Base-by-base conservation (phyloP, 2,113 vertebrate species). In the Ariopsis seemanni region DNA sequence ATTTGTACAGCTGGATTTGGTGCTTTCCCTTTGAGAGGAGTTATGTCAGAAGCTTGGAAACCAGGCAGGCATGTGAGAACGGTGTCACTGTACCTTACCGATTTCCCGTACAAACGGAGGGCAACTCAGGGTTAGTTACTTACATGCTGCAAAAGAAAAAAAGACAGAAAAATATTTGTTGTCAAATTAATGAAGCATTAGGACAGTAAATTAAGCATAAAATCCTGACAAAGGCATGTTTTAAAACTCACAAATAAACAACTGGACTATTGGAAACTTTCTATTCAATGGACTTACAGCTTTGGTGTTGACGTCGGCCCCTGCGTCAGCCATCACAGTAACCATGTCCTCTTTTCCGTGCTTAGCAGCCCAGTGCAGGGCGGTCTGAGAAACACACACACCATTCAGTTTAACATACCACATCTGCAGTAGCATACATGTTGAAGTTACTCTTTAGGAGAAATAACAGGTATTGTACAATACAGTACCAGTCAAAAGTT, bases 351-450 rank as follows among this genome's bases (percentile, higher is more conserved):
- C 87, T 74, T 93, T 94, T 84, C 96, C 96, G 1, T 96, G 96
- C 86, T 96, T 96, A 7, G 95, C 96, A 0, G 96, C 96, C 95
- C 95, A 96, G 90, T 96, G 96, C 75, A 96, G 89, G 27, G 95
- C 95, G 0, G 95, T 96, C 95, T 96, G 93, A 71, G 69, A 65
- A 48, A 71, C n/a, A 78, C 18, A 75, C 25, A 48, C 27, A 27
- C 30, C 20, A 2, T 10, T 84, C 42, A 53, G 20, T 52, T 14
- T n/a, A 14, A 82, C 30, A 60, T 58, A 17, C 2, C 52, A 82
- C 4, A 62, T 62, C 30, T 2, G 80, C 57, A 82, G 20, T 25
- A 62, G 10, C 7, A 34, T 20, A 34, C 18, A 60, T 2, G 27
- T 72, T 7, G 2, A 42, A 42, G 30, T 17, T 18, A 17, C 30